Evolutionary conservation across 2,113 vertebrate species (phyloP).

Genomic region (Lipophrys pholis): DNA sequence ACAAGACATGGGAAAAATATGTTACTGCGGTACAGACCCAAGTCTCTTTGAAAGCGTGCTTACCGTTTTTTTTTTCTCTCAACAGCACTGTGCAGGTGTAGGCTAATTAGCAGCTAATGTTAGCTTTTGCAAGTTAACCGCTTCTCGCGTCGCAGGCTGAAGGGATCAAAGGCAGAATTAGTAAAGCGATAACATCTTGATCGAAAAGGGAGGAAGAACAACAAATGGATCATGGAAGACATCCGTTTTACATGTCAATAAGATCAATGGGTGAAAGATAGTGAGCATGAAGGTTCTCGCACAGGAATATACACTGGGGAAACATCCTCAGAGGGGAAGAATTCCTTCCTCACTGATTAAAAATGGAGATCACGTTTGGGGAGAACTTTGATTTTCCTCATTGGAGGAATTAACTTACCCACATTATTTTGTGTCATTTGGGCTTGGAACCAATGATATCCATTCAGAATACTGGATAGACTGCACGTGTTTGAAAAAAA

Average conservation of each 20-base stretch:
- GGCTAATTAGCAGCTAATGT: slow-evolving; percentile 43
- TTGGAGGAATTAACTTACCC: slow-evolving; percentile 12
- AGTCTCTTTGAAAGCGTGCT: not conserved
- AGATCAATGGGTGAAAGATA: slow-evolving; percentile 62
- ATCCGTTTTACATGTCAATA: slow-evolving; percentile 66
- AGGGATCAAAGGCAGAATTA: slow-evolving; percentile 69
- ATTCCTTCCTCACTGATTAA: slow-evolving; percentile 41
- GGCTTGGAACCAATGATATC: not conserved
- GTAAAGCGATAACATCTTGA: slow-evolving; percentile 55
- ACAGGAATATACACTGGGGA: slow-evolving; percentile 34
- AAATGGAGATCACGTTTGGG: slow-evolving; percentile 29
- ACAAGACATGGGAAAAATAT: slow-evolving; percentile 2
- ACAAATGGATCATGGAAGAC: slow-evolving; percentile 59
- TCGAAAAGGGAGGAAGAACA: slow-evolving; percentile 59
- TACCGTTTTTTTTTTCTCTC: slow-evolving; percentile 6
- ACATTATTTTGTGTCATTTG: not conserved
- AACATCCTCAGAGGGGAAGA: slow-evolving; percentile 21
- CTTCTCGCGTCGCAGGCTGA: slow-evolving; percentile 21
- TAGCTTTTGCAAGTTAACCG: slow-evolving; percentile 24
- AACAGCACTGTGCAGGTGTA: slow-evolving; percentile 23
- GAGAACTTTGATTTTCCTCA: slow-evolving; percentile 30
- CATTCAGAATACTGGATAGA: slow-evolving; percentile 3
- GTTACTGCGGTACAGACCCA: not conserved
- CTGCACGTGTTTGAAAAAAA: slow-evolving; percentile 12
- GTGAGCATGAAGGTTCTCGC: slow-evolving; percentile 47